A percentile compares a stretch with the other conserved stretches of the same genome.
These are phyloP conservation scores for Leptodirus hochenwartii DNA, from an alignment of 2,888 invertebrate species.

Conservation along the genomic window DNA sequence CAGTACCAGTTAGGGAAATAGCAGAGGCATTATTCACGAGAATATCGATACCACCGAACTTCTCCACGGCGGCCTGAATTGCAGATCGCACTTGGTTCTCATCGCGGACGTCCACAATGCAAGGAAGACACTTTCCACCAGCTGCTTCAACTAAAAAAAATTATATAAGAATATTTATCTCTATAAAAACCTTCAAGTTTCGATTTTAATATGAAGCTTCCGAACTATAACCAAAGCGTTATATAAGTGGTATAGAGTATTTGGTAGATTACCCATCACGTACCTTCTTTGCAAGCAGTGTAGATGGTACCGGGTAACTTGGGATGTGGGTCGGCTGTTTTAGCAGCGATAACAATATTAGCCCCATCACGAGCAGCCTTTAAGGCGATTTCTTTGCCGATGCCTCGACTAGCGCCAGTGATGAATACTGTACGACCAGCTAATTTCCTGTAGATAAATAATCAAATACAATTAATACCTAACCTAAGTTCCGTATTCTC, in stretches of 20 bases:
- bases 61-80: constrained; percentile 53
- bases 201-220: no score
- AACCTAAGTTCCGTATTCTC: no score
- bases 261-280: constrained; percentile 14
- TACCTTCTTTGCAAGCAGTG: constrained; percentile 78
- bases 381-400: constrained; percentile 86
- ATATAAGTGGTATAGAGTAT: no score
- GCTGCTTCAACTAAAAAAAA: constrained; percentile 54
- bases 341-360: constrained; percentile 80
- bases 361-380: constrained; percentile 87
- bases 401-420: constrained; percentile 91
- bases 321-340: constrained; percentile 78
- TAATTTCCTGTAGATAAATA: constrained; percentile 50
- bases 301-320: constrained; percentile 86
- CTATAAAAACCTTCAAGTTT: no score
- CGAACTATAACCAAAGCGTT: no score
- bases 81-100: constrained; percentile 57
- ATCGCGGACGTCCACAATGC: constrained; percentile 73
- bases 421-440: constrained; percentile 87
- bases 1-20: constrained; percentile 68
- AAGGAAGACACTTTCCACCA: constrained; percentile 74
- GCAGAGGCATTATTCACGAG: constrained; percentile 93
- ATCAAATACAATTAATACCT: no score
- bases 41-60: constrained; percentile 93
- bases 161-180: not conserved